Base-by-base conservation (phyloP, 2,113 vertebrate genomes). In the Hyla sarda region DNA sequence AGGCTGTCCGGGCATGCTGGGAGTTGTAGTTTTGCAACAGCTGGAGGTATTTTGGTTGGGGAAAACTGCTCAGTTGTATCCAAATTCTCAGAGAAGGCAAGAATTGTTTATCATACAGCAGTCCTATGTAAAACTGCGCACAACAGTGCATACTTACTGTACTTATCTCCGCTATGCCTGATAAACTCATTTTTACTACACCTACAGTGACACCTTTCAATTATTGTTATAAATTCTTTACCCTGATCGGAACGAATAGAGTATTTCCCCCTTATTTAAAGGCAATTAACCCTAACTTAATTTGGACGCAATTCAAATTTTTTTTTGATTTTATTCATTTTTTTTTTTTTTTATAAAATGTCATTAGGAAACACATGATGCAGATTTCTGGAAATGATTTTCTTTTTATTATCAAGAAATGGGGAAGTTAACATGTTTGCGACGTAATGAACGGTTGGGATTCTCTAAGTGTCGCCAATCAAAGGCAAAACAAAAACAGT, bases 391-490 rank as follows among this genome's bases (percentile, higher is more conserved):
- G 21, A 58, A 41, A 23, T 54, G 5, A 62, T 60, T 80, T 60
- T 37, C 17, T 30, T 56, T 30, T 80, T 37, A 58, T 60, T 58
- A 45, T n/a, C 1, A 4, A 50, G 76, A 50, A 80, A 80, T 54
- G 45, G 25, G 16, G 37, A 82, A 28, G 79, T 62, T 60, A 65
- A 56, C 34, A 10, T 65, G 78, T 47, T 65, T 65, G 60, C 48
- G 23, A 80, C 60, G 19, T 80, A 62, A 80, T 80, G 54, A 80
- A 80, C 1, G 23, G 77, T 80, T 80, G 54, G 14, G 32, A 80
- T 37, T 60, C 25, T 80, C 3, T 62, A 80, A 80, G 60, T 80
- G 77, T 60, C 41, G 54, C 32, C 77, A 80, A 80, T 80, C 77
- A 80, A 34, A 80, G 28, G 60, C 54, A 23, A 62, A 58, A 41